phyloP scores from a whole-genome alignment of 2,113 vertebrate species.

The Gulo gulo region DNA sequence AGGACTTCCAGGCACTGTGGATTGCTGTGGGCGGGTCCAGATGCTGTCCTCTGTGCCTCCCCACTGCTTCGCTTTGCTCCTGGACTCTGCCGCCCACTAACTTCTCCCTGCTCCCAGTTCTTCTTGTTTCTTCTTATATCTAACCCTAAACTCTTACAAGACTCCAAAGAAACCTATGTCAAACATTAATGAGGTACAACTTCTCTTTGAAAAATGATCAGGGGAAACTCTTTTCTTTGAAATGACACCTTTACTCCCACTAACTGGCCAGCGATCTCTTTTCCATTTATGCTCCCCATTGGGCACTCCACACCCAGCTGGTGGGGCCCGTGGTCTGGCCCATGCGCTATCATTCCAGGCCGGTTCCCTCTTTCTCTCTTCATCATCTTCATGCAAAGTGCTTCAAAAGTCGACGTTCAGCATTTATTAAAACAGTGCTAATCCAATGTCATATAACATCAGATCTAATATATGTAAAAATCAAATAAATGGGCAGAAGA shows the following conservation, averaged over 20 bases:
- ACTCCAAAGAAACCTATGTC: not conserved
- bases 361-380: not conserved
- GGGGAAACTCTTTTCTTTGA: not conserved
- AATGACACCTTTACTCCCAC: not conserved
- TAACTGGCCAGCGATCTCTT: not conserved
- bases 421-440: not conserved
- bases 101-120: not conserved
- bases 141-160: not conserved
- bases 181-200: not conserved
- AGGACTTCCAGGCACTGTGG: not conserved
- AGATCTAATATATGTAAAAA: not conserved
- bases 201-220: not conserved
- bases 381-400: not conserved
- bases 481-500: no score
- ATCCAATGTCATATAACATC: not conserved
- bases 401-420: not conserved
- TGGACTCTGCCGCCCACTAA: not conserved
- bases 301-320: not conserved
- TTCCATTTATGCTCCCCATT: not conserved
- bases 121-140: not conserved
- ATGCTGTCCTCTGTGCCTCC: fast-evolving
- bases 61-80: not conserved
- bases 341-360: fast-evolving
- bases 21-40: fast-evolving
- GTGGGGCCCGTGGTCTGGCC: not conserved